phyloP scores from a whole-genome alignment of 2,113 vertebrate species.

The Tenebrosternarchus preto region DNA sequence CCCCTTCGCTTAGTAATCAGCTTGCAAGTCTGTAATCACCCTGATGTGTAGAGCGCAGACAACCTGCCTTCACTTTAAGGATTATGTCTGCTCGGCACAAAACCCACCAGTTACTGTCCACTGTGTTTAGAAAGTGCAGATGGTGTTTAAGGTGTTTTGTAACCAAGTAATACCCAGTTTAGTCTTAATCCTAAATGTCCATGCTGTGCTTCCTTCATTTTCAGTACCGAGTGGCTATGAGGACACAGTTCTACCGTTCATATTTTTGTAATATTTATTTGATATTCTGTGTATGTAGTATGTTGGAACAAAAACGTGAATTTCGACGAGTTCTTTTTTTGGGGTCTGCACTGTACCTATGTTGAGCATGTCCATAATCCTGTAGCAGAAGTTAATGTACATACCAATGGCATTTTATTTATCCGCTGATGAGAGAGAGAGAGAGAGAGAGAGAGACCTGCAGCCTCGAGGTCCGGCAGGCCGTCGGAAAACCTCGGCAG shows the following conservation, averaged over 20 bases:
- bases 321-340: slow-evolving; percentile 13
- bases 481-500: not conserved
- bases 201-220: slow-evolving; percentile 48
- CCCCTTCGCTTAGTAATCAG: not conserved
- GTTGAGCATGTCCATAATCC: slow-evolving; percentile 42
- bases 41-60: not conserved
- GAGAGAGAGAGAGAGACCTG: slow-evolving; percentile 29
- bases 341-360: slow-evolving; percentile 45
- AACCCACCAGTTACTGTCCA: not conserved
- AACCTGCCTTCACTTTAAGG: not conserved
- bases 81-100: not conserved
- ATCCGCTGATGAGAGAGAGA: slow-evolving; percentile 35
- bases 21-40: not conserved
- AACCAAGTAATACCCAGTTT: slow-evolving; percentile 5
- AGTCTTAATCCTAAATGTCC: not conserved
- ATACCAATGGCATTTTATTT: slow-evolving; percentile 46
- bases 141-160: slow-evolving; percentile 22
- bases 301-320: slow-evolving; percentile 46
- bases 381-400: slow-evolving; percentile 49
- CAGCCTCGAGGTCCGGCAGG: slow-evolving; percentile 33
- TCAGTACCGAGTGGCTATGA: slow-evolving; percentile 36
- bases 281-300: slow-evolving; percentile 48
- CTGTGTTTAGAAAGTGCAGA: slow-evolving; percentile 12
- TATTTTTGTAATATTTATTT: slow-evolving; percentile 52
- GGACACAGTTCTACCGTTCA: slow-evolving; percentile 47